Evolutionary conservation across 2,113 vertebrate species (phyloP).

Genomic region (Callocephalon fimbriatum): DNA sequence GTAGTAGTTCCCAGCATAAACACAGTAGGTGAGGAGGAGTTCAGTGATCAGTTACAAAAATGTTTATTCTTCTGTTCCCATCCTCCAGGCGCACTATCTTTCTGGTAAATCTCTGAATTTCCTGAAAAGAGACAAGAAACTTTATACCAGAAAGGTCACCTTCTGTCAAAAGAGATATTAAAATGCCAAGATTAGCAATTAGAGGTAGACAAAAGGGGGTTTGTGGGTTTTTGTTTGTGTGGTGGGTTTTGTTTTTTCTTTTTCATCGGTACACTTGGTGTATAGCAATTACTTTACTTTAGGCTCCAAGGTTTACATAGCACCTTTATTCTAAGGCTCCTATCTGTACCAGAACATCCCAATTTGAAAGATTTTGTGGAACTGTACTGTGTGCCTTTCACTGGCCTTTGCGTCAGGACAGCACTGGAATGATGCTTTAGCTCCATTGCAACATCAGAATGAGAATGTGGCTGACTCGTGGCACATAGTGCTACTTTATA

Average conservation of each 20-base stretch:
- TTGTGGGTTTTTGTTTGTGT: neutral
- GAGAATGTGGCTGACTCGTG: neutral
- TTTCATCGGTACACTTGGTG: neutral
- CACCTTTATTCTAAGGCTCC: neutral
- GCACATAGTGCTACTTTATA: neutral
- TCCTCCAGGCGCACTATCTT: neutral
- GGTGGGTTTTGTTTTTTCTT: neutral
- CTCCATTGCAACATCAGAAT: neutral
- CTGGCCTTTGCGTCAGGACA: accelerated
- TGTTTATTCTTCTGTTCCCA: neutral
- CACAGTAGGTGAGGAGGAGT: neutral
- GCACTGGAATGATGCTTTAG: neutral
- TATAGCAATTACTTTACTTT: neutral
- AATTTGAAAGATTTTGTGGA: neutral
- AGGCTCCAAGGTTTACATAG: neutral
- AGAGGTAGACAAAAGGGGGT: neutral
- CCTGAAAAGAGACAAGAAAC: neutral
- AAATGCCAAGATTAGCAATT: neutral
- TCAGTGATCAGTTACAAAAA: neutral
- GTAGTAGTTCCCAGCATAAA: neutral
- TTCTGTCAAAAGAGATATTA: neutral
- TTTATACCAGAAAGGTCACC: neutral
- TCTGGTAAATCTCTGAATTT: neutral
- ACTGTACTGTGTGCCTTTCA: neutral
- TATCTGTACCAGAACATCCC: neutral